These are phyloP conservation scores for Dryocosmus kuriphilus DNA, from an alignment of 2,888 invertebrate species.

Conservation along the genomic window DNA sequence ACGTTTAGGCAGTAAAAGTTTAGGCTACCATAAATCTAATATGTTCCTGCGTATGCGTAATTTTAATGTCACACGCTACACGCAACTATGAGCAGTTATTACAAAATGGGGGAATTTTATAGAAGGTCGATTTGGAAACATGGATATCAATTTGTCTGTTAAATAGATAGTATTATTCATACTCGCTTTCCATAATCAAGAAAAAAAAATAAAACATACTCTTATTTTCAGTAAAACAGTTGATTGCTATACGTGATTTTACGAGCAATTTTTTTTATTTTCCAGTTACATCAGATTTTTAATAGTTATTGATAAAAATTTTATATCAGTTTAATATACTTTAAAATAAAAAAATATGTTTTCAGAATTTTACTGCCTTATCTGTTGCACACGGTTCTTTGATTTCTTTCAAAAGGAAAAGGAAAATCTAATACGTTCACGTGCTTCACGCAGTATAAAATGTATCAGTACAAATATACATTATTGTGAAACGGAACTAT, in stretches of 20 bases:
- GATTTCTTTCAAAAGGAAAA: constrained; percentile 1
- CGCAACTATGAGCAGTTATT: background rate
- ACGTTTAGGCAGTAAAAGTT: constrained; percentile 27
- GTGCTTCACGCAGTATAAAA: constrained; percentile 2
- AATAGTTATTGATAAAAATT: too few relatives aligned
- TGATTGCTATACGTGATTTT: too few relatives aligned
- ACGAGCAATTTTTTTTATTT: too few relatives aligned
- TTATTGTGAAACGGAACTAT: constrained; percentile 10
- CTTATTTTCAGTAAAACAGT: background rate
- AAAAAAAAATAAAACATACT: background rate
- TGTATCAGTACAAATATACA: constrained; percentile 6
- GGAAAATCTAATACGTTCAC: background rate
- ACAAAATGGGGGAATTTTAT: background rate
- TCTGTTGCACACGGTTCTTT: background rate
- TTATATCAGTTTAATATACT: background rate
- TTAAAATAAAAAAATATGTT: background rate
- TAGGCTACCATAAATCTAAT: constrained; percentile 8
- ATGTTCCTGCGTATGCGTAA: background rate
- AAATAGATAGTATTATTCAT: background rate
- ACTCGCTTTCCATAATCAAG: too few relatives aligned
- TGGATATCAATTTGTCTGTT: background rate
- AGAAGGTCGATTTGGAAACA: background rate
- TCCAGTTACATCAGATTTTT: too few relatives aligned
- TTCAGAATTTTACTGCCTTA: background rate
- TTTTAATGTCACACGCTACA: background rate